Base-by-base conservation (phyloP, 2,113 vertebrate genomes). In the Phyllostomus hastatus region DNA sequence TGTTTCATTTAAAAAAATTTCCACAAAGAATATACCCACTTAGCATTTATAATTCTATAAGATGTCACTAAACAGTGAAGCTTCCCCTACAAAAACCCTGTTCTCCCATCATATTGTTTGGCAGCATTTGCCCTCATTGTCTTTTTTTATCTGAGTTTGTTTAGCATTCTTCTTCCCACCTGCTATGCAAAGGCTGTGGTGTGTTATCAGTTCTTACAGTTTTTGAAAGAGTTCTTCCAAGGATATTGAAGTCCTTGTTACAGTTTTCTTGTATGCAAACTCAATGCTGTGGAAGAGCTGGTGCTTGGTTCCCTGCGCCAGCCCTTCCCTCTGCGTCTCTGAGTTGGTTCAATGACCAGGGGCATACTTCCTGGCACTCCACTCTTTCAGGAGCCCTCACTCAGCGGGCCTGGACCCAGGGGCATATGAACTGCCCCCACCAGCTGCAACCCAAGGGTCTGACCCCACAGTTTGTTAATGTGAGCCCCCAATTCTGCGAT, bases 191-290 rank as follows among this genome's bases (percentile, higher is more conserved):
- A 99, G 99, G 99, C 99, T 99, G 99, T 24, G 99, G 99, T 98
- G 99, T 99, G 98, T 99, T 99, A 98, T 99, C 99, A 50, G 99
- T 99, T 97, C 99, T 99, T 98, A 99, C 99, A 46, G 99, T 99
- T 99, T 99, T 95, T 17, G 99, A 99, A 98, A 99, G 99, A 98
- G 99, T 99, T 98, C 99, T 99, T 96, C 99, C 99, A 20, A 99
- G 99, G 97, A 99, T 99, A 98, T 99, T 99, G 91, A 99, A 98
- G 96, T 99, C 99, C 98, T 98, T 26, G 26, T 99, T 99, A 98
- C 99, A 99, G 96, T 99, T 99, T 96, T 99, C 99, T 98, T 99
- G 99, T 83, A 99, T 99, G 97, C 99, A 99, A 93, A 99, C 99
- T 97, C 99, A 99, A 97, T 99, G 99, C 98, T 99, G n/a, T 99